These are phyloP conservation scores for Drosophila engyochracea DNA, from an alignment of 2,888 invertebrate genomes.

Conservation along the genomic window DNA sequence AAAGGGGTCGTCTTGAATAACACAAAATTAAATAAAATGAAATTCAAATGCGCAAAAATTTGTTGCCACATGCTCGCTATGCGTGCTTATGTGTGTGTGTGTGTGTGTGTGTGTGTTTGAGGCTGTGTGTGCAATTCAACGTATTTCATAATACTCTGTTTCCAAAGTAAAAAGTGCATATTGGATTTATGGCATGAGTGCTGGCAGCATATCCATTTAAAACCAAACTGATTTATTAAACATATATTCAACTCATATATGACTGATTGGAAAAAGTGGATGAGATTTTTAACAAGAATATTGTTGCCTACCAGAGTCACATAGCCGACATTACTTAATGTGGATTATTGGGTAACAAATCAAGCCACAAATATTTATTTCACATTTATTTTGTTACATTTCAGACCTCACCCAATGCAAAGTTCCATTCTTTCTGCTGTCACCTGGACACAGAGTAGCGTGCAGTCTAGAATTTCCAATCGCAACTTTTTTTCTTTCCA, in stretches of 20 bases:
- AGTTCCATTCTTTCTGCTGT: not conserved
- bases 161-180: not conserved
- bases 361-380: not conserved
- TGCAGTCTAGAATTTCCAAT: not conserved
- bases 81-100: not conserved
- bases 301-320: not conserved
- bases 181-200: not conserved
- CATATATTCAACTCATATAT: not conserved
- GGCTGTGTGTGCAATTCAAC: not conserved
- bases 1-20: slow-evolving; percentile 60
- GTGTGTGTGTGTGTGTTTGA: slow-evolving; percentile 1
- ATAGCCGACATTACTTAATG: not conserved
- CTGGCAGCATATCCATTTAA: not conserved
- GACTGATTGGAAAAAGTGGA: not conserved
- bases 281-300: not conserved
- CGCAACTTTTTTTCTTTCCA: slow-evolving; percentile 6
- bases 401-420: not conserved
- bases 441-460: not conserved
- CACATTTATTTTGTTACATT: rapidly evolving
- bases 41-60: slow-evolving; percentile 47
- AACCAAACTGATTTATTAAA: no score
- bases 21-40: slow-evolving; percentile 72
- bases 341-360: not conserved
- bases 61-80: slow-evolving; percentile 25
- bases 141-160: slow-evolving; percentile 15